Conservation (phyloP, 2,888 invertebrate genomes). For the Patella caerulea region DNA sequence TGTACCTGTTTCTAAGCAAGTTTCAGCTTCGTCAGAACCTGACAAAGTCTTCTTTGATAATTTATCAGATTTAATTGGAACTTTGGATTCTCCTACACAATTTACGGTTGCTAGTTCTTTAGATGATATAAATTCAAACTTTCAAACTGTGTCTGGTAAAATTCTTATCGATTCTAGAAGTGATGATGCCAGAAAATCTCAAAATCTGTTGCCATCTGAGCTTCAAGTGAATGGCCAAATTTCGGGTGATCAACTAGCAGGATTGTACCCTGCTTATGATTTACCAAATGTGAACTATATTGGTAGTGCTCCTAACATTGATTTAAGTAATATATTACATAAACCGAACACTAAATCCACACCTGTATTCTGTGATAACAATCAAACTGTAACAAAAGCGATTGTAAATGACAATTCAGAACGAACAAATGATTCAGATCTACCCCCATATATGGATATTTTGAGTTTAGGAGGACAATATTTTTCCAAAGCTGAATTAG, state of each 20-base stretch:
- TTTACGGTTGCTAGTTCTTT: neutral
- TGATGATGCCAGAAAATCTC: neutral
- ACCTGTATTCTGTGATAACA: neutral
- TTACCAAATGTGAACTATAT: slow-evolving; percentile 45
- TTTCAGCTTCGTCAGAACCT: neutral
- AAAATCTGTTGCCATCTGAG: slow-evolving; percentile 13
- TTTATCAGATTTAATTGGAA: neutral
- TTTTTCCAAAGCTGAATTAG: slow-evolving; percentile 2
- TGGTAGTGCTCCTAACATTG: slow-evolving; percentile 45
- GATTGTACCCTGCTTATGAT: slow-evolving; percentile 25
- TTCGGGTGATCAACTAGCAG: neutral
- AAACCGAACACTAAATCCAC: neutral
- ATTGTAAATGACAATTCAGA: neutral
- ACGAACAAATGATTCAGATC: neutral
- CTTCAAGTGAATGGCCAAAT: neutral
- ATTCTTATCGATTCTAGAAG: neutral
- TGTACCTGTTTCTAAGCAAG: neutral
- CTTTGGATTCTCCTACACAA: slow-evolving; percentile 7
- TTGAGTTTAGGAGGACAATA: neutral
- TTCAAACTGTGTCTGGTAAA: neutral
- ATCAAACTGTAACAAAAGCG: neutral
- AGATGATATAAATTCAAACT: neutral
- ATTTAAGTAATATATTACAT: slow-evolving; percentile 29
- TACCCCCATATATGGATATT: slow-evolving; percentile 7
- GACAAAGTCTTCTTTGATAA: neutral